These are phyloP conservation scores for Premnoplex brunnescens DNA, from an alignment of 2,797 vertebrate genomes.

Conservation along the genomic window DNA sequence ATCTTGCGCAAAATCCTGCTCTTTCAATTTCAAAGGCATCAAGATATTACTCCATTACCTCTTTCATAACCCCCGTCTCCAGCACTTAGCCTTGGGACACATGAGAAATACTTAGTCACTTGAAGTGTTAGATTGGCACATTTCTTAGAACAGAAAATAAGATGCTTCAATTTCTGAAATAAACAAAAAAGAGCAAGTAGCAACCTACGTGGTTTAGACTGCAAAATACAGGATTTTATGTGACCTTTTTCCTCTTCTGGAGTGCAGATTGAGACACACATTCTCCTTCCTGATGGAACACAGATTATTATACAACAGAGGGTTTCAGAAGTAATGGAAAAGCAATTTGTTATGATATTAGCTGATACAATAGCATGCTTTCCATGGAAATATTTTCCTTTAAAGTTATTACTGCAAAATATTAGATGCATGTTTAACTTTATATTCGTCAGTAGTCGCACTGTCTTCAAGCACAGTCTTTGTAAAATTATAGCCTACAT, in stretches of 20 bases:
- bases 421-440: background rate
- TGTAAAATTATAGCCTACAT: background rate
- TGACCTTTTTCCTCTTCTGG: background rate
- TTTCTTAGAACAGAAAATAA: constrained; percentile 16
- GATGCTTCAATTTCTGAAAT: background rate
- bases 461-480: background rate
- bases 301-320: background rate
- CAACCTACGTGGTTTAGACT: rapidly evolving
- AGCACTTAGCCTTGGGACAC: background rate
- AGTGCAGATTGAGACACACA: background rate
- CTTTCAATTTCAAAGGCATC: background rate
- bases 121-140: background rate
- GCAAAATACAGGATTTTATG: background rate
- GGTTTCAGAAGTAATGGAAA: background rate
- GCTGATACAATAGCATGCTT: background rate
- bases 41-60: background rate
- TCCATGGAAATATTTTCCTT: background rate
- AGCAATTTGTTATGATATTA: background rate
- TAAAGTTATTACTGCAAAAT: background rate
- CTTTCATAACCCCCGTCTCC: background rate
- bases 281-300: background rate
- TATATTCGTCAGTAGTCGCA: background rate
- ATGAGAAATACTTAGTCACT: background rate
- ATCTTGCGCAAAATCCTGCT: background rate
- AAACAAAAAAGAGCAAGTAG: background rate